These are phyloP conservation scores for Linnaemya tessellans DNA, from an alignment of 2,888 invertebrate genomes.

Conservation along the genomic window DNA sequence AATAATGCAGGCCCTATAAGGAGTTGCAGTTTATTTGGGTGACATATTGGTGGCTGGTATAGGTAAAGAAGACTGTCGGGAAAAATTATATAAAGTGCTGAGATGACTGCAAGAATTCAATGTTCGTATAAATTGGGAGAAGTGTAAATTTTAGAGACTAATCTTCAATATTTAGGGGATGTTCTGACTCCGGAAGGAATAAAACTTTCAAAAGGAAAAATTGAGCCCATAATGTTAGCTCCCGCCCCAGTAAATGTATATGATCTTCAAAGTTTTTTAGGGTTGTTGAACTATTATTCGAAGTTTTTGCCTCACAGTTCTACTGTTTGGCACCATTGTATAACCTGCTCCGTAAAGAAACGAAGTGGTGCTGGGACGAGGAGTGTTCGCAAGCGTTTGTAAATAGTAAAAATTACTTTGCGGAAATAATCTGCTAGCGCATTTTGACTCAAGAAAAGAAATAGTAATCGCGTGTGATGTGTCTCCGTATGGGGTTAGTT, in stretches of 20 bases:
- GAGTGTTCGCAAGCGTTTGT: constrained; percentile 21
- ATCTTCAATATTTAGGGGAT: constrained; percentile 62
- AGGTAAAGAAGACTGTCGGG: too few relatives aligned
- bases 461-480: constrained; percentile 20
- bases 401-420: constrained; percentile 39
- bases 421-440: constrained; percentile 26
- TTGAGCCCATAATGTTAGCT: constrained; percentile 50
- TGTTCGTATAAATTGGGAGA: too few relatives aligned
- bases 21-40: too few relatives aligned
- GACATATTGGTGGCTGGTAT: too few relatives aligned
- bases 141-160: too few relatives aligned
- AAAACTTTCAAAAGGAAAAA: constrained; percentile 61
- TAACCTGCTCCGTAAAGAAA: constrained; percentile 54
- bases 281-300: constrained; percentile 46
- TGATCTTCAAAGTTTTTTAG: constrained; percentile 52
- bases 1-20: too few relatives aligned
- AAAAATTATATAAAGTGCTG: too few relatives aligned
- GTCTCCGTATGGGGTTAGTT: too few relatives aligned
- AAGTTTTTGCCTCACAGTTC: too few relatives aligned
- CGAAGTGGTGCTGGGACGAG: constrained; percentile 44
- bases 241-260: constrained; percentile 35
- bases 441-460: constrained; percentile 46
- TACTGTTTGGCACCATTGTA: constrained; percentile 46
- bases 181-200: constrained; percentile 59
- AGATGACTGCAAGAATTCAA: too few relatives aligned